Conservation (phyloP, 2,113 vertebrate genomes). For the Ictalurus punctatus region DNA sequence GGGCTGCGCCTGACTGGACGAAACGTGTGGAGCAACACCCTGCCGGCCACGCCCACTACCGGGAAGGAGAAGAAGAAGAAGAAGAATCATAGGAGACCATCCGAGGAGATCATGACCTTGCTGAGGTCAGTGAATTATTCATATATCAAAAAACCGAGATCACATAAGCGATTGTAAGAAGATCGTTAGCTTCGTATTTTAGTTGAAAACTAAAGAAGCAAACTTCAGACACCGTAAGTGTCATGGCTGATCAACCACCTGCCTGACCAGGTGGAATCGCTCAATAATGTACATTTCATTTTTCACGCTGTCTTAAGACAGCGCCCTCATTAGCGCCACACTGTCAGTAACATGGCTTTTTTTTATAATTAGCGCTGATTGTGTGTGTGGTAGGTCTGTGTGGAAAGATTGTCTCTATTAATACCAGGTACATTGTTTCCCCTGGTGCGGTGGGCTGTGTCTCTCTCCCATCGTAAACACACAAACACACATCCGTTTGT, state of each 20-base stretch:
- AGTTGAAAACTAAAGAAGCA: background rate
- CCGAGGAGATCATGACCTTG: slow-evolving; percentile 78
- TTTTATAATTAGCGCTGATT: background rate
- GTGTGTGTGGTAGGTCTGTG: background rate
- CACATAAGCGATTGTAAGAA: background rate
- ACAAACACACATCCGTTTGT: slow-evolving; percentile 49
- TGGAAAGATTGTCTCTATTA: slow-evolving; percentile 42
- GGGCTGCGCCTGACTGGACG: slow-evolving; percentile 72
- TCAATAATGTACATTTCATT: background rate
- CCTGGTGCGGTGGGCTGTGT: background rate
- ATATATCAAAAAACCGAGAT: background rate
- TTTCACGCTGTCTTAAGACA: background rate
- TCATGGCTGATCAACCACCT: background rate
- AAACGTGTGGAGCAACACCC: slow-evolving; percentile 66
- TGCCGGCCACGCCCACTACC: slow-evolving; percentile 68
- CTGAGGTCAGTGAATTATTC: slow-evolving; percentile 30
- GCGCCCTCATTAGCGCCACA: background rate
- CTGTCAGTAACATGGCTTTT: background rate
- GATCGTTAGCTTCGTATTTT: background rate
- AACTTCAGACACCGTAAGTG: background rate
- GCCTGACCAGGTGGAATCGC: background rate
- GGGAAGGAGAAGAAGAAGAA: slow-evolving; percentile 62
- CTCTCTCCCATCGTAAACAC: slow-evolving; percentile 29
- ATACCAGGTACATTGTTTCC: slow-evolving; percentile 43
- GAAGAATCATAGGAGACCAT: slow-evolving; percentile 71